Conservation (phyloP, 2,888 invertebrate genomes). For the Epiblema foenella region DNA sequence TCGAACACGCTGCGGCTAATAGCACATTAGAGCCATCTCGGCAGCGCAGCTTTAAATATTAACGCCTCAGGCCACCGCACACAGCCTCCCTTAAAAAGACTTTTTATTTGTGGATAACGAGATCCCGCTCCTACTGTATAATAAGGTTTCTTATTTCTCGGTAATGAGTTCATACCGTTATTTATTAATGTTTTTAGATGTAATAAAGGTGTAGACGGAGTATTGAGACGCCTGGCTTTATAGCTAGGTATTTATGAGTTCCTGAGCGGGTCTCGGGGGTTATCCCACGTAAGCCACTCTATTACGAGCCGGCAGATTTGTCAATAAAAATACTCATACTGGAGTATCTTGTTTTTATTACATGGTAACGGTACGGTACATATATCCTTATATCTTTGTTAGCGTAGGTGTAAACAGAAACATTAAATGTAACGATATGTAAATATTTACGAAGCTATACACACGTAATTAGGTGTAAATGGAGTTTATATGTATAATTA, state of each 20-base stretch:
- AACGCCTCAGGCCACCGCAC: conserved; percentile 62
- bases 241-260: conserved; percentile 36
- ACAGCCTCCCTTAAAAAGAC: conserved; percentile 64
- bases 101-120: conserved; percentile 77
- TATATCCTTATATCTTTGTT: conserved; percentile 5
- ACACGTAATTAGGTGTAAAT: not conserved
- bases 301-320: conserved; percentile 27
- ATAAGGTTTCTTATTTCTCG: conserved; percentile 71
- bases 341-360: not conserved
- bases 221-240: conserved; percentile 44
- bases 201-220: conserved; percentile 48
- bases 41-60: conserved; percentile 73
- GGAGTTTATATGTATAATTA: no score
- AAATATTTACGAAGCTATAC: not conserved
- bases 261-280: conserved; percentile 2
- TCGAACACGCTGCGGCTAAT: conserved; percentile 61
- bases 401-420: not conserved
- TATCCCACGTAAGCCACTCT: conserved; percentile 24
- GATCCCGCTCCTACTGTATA: conserved; percentile 66
- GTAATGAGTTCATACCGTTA: conserved; percentile 69
- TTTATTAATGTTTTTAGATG: conserved; percentile 58
- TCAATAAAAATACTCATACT: conserved; percentile 32
- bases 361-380: conserved; percentile 2
- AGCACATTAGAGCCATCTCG: conserved; percentile 76
- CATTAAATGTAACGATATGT: not conserved